Evolutionary conservation across 2,888 invertebrate genomes (phyloP), one percentile per base, ranked within the genome.

Genomic region (Archips crataeganus): DNA sequence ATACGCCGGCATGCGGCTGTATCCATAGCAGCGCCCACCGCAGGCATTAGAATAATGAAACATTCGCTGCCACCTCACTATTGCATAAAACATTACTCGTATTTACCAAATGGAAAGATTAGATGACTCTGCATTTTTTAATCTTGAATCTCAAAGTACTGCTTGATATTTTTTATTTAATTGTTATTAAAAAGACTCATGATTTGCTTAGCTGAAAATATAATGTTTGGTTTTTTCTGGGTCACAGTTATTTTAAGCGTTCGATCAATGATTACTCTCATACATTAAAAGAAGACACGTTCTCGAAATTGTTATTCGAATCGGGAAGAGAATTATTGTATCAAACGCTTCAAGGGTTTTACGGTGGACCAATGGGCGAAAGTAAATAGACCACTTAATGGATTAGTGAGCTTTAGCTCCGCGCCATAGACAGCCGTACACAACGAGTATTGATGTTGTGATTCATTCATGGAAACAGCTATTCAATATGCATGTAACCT

Each of bases 11-110:
- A 10, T 51, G 45, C 39, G 8, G 42, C 64, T 70, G 62, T 45
- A 47, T 45, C 39, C 36, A 59, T 64, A 62, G 63, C 85, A 62
- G 63, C 85, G 81, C 87, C 86, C 84, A 85, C 88, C 87, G 81
- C 88, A 88, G 78, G 88, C 88, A 92, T 92, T 92, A 92, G 87
- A 91, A 93, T 93, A 91, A 92, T 92, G 90, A 93, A 92, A 92
- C 86, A 85, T 83, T 88, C 85, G 80, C 86, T 82, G 81, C 84
- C 83, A 82, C 82, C 84, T 85, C 63, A 79, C 85, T 84, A 83
- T 85, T 89, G 88, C 90, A 90, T 89, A 87, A 89, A 88, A 88
- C 85, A 89, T 72, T 63, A 65, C 64, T 62, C 62, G 74, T 74
- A 70, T 74, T 74, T 54, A 51, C 68, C 64, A 73, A 70, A 74